phyloP scores from a whole-genome alignment of 2,888 invertebrate genomes.

The Perdita meconis region DNA sequence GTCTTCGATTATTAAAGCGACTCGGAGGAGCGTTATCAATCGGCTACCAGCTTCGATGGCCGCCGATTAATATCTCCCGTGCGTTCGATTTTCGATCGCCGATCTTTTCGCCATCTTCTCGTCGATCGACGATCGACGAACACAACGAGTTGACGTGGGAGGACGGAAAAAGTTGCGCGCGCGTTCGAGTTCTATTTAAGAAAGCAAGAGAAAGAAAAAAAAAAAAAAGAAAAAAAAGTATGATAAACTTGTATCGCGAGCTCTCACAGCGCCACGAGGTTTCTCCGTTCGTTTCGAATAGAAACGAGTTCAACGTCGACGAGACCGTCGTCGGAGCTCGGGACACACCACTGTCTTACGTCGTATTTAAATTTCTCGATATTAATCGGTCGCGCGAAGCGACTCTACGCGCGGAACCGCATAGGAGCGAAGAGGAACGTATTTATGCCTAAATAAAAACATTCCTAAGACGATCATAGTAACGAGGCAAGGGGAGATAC shows the following conservation, averaged over 20 bases:
- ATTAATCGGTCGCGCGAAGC: slow-evolving; percentile 50
- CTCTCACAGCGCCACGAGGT: slow-evolving; percentile 1
- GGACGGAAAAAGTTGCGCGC: slow-evolving; percentile 45
- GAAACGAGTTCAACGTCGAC: slow-evolving; percentile 60
- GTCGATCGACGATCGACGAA: slow-evolving; percentile 41
- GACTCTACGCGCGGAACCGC: slow-evolving; percentile 45
- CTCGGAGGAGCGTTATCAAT: slow-evolving; percentile 44
- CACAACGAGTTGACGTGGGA: slow-evolving; percentile 41
- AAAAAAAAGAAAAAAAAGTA: slow-evolving; percentile 12
- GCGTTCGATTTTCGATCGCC: slow-evolving; percentile 44
- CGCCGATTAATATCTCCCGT: slow-evolving; percentile 49
- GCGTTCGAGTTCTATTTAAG: slow-evolving; percentile 43
- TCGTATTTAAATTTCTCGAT: slow-evolving; percentile 51
- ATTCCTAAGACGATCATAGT: slow-evolving; percentile 67
- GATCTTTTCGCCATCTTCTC: too few relatives aligned
- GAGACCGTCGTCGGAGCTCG: slow-evolving; percentile 32
- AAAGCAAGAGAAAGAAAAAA: too few relatives aligned
- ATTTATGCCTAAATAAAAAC: slow-evolving; percentile 70
- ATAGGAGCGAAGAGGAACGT: slow-evolving; percentile 50
- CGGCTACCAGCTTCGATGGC: slow-evolving; percentile 54
- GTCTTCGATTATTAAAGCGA: slow-evolving; percentile 77
- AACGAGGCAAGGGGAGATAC: slow-evolving; percentile 37
- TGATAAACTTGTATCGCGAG: slow-evolving; percentile 32
- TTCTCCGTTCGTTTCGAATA: slow-evolving; percentile 68
- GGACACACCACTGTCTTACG: slow-evolving; percentile 30